These are phyloP conservation scores for Arenicola marina DNA, from an alignment of 2,888 invertebrate genomes.

Conservation along the genomic window DNA sequence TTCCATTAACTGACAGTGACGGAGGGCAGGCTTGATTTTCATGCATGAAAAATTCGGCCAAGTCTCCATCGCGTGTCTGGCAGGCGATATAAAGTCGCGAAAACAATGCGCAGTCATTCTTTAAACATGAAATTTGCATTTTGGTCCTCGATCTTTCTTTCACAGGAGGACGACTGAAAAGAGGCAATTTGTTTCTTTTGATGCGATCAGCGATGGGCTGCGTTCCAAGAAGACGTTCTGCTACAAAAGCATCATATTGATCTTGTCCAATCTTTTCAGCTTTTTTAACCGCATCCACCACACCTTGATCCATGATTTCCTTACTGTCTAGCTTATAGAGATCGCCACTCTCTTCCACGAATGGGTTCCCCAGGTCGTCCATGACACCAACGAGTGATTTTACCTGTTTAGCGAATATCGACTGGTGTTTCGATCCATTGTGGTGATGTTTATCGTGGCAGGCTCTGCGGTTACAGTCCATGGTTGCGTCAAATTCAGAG, in stretches of 20 bases:
- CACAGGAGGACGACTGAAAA: neutral
- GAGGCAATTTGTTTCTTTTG: neutral
- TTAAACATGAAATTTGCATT: slow-evolving; percentile 4
- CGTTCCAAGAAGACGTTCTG: slow-evolving; percentile 1
- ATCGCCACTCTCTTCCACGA: slow-evolving; percentile 2
- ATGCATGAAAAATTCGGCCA: slow-evolving; percentile 20
- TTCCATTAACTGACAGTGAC: slow-evolving; percentile 10
- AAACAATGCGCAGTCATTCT: slow-evolving; percentile 11
- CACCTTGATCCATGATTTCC: neutral
- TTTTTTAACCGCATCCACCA: neutral
- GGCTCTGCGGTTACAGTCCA: neutral
- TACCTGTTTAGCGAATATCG: neutral
- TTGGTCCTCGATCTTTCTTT: neutral
- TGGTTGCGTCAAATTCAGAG: slow-evolving; percentile 5
- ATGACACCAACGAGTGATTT: neutral
- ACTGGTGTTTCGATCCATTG: neutral
- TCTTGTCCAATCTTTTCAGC: neutral
- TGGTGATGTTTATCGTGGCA: neutral
- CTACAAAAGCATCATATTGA: neutral
- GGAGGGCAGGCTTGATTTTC: slow-evolving; percentile 19
- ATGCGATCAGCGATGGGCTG: neutral
- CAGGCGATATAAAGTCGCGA: slow-evolving; percentile 15
- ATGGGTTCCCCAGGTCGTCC: slow-evolving; percentile 3
- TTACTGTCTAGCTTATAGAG: neutral
- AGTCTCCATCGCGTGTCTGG: slow-evolving; percentile 18